Base-by-base conservation (phyloP, 2,797 vertebrate genomes). In the Pipistrellus kuhlii region DNA sequence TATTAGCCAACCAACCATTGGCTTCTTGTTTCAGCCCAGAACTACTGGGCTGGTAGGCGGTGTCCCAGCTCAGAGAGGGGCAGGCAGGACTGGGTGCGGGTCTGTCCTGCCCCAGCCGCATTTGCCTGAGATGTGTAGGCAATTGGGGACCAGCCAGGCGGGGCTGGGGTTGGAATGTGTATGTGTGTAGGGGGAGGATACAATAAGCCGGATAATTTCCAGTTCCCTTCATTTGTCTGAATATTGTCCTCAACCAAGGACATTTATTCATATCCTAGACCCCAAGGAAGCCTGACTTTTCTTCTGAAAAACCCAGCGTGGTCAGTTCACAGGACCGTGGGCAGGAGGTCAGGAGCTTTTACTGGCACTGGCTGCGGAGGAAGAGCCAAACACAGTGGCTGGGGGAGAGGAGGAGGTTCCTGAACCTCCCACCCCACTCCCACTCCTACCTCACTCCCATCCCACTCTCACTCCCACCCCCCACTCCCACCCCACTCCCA, bases 1-100 rank as follows among this genome's bases (percentile, higher is more conserved):
- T 77, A 90, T 90, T 68, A 95, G 71, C 55, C 71, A 84, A 62
- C 38, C 44, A 86, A 62, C n/a, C 44, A 25, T 41, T 51, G 59
- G 41, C 64, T 88, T 95, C 91, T 85, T n/a, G 48, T 83, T 75
- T 46, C 41, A 75, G 62, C 75, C 32, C 85, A 88, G 53, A 88
- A 94, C 69, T 57, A 62, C 66, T 18, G n/a, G 48, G 27, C 64
- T n/a, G 73, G 62, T 72, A 77, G 85, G 46, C 71, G 41, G n/a
- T 10, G n/a, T 66, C 35, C 78, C 84, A 41, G 77, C 25, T 32
- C 62, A 72, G 51, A 90, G 17, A 59, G 18, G 30, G 46, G 27
- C 44, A 92, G 53, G 38, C 5, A 25, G n/a, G 41, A 95, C 32
- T 9, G 27, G 21, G 21, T 17, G 81, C 12, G 44, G 44, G 30